These are phyloP conservation scores for Delia radicum DNA, from an alignment of 1,140 invertebrate genomes.

Conservation along the genomic window DNA sequence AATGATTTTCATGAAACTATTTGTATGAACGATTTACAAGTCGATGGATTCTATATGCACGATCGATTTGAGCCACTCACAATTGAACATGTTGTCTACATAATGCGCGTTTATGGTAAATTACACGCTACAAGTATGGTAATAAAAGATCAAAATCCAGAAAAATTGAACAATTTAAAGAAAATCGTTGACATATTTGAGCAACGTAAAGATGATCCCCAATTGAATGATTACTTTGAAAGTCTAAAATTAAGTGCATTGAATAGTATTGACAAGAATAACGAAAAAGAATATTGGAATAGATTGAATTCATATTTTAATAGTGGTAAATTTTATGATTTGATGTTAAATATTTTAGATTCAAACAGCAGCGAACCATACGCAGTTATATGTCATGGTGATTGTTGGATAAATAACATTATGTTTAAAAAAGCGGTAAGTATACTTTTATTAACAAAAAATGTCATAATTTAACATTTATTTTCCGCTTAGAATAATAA, in stretches of 20 bases:
- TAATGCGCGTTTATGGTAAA: slow-evolving; percentile 59
- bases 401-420: slow-evolving; percentile 62
- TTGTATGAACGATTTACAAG: slow-evolving; percentile 60
- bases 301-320: slow-evolving; percentile 35
- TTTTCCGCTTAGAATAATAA: slow-evolving; percentile 34
- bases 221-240: slow-evolving; percentile 39
- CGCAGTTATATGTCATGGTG: slow-evolving; percentile 60
- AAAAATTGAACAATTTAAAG: slow-evolving; percentile 37
- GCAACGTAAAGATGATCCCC: slow-evolving; percentile 34
- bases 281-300: slow-evolving; percentile 23
- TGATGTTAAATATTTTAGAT: slow-evolving; percentile 31
- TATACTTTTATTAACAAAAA: not conserved
- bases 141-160: slow-evolving; percentile 48
- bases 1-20: slow-evolving; percentile 57
- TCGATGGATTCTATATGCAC: slow-evolving; percentile 54
- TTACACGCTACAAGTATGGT: slow-evolving; percentile 61
- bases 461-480: not conserved
- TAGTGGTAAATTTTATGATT: slow-evolving; percentile 33
- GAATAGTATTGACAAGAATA: slow-evolving; percentile 22
- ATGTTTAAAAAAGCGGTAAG: slow-evolving; percentile 56
- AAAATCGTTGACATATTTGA: slow-evolving; percentile 47
- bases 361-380: slow-evolving; percentile 47
- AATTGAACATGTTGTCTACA: slow-evolving; percentile 54
- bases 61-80: slow-evolving; percentile 56
- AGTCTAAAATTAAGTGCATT: slow-evolving; percentile 39